Conservation (phyloP, 2,113 vertebrate species). For the Callithrix jacchus region DNA sequence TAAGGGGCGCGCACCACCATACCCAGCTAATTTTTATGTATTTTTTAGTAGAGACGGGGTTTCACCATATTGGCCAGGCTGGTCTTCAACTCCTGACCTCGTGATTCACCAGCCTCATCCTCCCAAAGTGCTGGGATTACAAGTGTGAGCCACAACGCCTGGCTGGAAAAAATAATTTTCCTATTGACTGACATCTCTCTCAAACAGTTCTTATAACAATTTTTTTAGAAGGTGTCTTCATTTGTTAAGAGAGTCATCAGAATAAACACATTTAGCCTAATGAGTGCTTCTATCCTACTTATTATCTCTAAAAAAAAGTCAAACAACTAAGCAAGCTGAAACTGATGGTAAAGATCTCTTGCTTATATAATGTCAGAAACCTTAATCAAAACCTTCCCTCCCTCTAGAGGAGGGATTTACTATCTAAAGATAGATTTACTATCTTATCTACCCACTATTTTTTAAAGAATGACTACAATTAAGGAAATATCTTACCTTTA, state of each 20-base stretch:
- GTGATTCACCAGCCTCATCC: too few species aligned
- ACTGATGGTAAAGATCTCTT: constrained; percentile 31
- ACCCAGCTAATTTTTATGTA: too few species aligned
- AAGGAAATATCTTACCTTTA: constrained; percentile 81
- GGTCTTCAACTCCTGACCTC: too few species aligned
- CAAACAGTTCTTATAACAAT: not conserved
- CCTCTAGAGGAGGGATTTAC: too few species aligned
- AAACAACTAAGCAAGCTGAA: not conserved
- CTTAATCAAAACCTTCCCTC: not conserved
- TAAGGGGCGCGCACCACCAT: too few species aligned
- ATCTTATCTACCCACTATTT: not conserved
- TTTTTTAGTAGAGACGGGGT: too few species aligned
- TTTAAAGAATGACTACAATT: not conserved
- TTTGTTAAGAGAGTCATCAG: not conserved
- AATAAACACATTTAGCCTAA: constrained; percentile 27
- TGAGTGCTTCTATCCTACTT: not conserved
- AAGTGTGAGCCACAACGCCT: too few species aligned
- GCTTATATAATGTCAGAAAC: not conserved
- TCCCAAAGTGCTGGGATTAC: too few species aligned
- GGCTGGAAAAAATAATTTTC: not conserved
- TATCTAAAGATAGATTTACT: constrained; percentile 15
- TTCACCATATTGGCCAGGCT: too few species aligned
- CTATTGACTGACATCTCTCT: not conserved
- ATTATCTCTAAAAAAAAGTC: constrained; percentile 27
- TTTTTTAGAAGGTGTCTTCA: not conserved